Evolutionary conservation across 2,888 invertebrate genomes (phyloP).

Genomic region (Nomada hirtipes): DNA sequence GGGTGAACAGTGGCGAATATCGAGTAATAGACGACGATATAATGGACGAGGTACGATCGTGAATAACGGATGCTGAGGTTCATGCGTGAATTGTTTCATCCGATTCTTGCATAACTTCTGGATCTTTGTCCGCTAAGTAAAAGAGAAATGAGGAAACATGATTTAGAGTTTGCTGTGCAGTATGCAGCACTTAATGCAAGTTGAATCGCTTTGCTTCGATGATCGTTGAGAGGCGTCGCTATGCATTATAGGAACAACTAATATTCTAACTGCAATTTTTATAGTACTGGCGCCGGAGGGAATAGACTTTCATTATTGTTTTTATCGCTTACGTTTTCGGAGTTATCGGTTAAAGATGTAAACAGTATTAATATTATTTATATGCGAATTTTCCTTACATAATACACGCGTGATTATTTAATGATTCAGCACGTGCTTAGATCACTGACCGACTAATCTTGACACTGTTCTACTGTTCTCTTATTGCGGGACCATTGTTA

Average conservation of each 20-base stretch:
- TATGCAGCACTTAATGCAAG: slow-evolving; percentile 3
- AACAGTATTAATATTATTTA: not conserved
- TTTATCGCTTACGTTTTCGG: too few species aligned
- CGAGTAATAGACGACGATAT: slow-evolving; percentile 48
- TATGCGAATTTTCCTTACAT: not conserved
- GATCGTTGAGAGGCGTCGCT: not conserved
- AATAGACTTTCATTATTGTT: too few species aligned
- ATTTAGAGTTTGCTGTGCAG: not conserved
- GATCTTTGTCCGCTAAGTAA: not conserved
- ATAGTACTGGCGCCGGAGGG: not conserved
- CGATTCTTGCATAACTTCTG: not conserved
- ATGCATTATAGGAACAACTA: not conserved
- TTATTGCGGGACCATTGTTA: slow-evolving; percentile 26
- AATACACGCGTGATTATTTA: not conserved
- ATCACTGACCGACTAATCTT: slow-evolving; percentile 49
- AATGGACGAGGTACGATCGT: slow-evolving; percentile 70
- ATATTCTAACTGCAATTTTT: not conserved
- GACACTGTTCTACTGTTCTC: slow-evolving; percentile 27
- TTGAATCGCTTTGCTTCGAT: slow-evolving; percentile 1
- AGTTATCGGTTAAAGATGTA: too few species aligned
- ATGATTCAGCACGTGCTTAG: slow-evolving; percentile 29
- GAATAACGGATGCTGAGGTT: slow-evolving; percentile 18
- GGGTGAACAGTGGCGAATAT: slow-evolving; percentile 14
- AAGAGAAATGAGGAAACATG: too few species aligned
- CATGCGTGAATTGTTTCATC: not conserved